A percentile compares a stretch with the other conserved stretches of the same genome.
These are phyloP conservation scores for Euglossa dilemma DNA, from an alignment of 1,140 invertebrate species.

Conservation along the genomic window DNA sequence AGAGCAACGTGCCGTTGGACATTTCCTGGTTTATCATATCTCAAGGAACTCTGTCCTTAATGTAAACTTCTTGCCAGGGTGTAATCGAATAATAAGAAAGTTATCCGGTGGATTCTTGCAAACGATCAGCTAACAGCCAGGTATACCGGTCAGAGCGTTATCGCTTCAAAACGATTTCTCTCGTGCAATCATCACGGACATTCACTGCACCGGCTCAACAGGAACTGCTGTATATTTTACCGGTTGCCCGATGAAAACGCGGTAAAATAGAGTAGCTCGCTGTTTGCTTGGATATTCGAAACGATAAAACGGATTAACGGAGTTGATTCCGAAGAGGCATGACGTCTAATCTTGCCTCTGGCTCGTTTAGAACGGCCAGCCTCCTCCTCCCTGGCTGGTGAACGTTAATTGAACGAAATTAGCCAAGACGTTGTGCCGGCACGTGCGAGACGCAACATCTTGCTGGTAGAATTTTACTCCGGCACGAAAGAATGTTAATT, in stretches of 20 bases:
- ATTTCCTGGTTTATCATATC: background rate
- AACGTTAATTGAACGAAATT: conserved; percentile 57
- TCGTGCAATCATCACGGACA: background rate
- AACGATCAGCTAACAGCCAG: background rate
- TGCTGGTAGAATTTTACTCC: conserved; percentile 20
- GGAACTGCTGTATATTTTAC: background rate
- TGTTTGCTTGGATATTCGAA: background rate
- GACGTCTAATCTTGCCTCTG: conserved; percentile 11
- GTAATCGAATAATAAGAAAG: conserved; percentile 24
- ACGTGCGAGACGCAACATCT: conserved; percentile 23
- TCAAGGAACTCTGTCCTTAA: background rate
- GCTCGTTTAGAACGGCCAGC: background rate
- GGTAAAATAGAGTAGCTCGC: background rate
- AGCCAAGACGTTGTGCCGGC: conserved; percentile 7
- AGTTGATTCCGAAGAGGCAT: background rate
- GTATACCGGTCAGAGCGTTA: background rate
- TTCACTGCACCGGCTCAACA: background rate
- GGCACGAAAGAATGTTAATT: conserved; percentile 47
- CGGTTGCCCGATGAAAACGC: background rate
- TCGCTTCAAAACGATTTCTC: background rate
- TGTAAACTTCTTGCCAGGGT: background rate
- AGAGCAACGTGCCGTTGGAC: background rate
- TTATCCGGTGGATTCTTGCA: background rate
- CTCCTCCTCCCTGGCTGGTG: background rate
- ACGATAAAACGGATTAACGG: conserved; percentile 5